Percentiles rank a stretch among this genome's conserved stretches.
phyloP scores from a whole-genome alignment of 2,888 invertebrate genomes.

The Tricholauxania praeusta region DNA sequence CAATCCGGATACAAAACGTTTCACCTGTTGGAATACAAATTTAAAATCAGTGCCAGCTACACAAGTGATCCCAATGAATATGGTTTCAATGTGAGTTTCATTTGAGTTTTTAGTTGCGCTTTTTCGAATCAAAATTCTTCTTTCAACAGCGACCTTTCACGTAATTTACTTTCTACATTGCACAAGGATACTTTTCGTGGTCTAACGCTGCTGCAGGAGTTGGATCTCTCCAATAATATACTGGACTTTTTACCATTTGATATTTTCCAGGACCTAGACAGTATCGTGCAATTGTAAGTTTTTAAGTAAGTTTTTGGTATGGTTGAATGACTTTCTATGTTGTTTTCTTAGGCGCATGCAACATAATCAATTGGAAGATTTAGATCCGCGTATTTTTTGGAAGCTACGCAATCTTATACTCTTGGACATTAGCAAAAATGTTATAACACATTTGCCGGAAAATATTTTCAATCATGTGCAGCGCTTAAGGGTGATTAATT shows the following conservation, averaged over 20 bases:
- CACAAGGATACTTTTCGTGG: conserved; percentile 75
- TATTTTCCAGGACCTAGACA: conserved; percentile 73
- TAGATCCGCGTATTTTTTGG: conserved; percentile 69
- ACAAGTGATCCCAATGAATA: conserved; percentile 75
- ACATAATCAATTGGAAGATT: conserved; percentile 72
- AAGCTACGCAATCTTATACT: conserved; percentile 73
- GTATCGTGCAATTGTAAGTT: conserved; percentile 73
- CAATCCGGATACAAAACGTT: conserved; percentile 73
- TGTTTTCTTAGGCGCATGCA: conserved; percentile 70
- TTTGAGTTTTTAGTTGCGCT: not conserved
- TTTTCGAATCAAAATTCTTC: not conserved
- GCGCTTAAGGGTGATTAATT: conserved; percentile 63
- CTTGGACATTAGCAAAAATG: conserved; percentile 74
- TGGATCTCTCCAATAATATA: conserved; percentile 77
- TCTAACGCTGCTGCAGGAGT: conserved; percentile 71
- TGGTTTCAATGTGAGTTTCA: conserved; percentile 71
- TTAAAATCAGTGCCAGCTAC: conserved; percentile 71
- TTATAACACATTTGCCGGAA: conserved; percentile 69
- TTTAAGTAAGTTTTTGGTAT: not conserved
- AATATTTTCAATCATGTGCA: conserved; percentile 70
- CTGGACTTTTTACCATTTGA: conserved; percentile 73
- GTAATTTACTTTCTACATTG: conserved; percentile 75
- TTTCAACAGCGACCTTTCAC: conserved; percentile 74
- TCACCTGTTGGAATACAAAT: conserved; percentile 75
- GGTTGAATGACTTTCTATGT: no score